These are phyloP conservation scores for Carabus problematicus DNA, from an alignment of 2,888 invertebrate genomes.

Conservation along the genomic window DNA sequence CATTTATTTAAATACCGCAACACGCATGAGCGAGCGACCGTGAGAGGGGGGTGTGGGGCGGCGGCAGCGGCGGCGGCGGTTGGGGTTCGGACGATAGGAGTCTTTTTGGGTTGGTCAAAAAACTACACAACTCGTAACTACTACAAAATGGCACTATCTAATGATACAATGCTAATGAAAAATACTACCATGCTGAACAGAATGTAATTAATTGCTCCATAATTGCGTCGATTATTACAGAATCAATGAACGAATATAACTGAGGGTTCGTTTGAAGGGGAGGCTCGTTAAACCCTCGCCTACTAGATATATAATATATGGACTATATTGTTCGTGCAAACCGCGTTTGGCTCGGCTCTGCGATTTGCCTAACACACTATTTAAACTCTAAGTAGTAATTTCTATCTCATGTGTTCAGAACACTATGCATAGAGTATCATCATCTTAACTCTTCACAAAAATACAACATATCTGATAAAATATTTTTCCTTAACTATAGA, in stretches of 20 bases:
- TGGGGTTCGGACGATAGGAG: slow-evolving; percentile 45
- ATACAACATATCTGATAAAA: slow-evolving; percentile 41
- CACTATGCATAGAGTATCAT: slow-evolving; percentile 27
- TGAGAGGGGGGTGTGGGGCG: too few relatives aligned
- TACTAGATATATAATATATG: too few relatives aligned
- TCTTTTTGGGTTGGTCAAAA: slow-evolving; percentile 61
- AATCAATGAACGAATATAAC: too few relatives aligned
- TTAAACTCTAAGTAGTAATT: background rate
- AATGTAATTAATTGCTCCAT: slow-evolving; percentile 47
- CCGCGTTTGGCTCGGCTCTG: too few relatives aligned
- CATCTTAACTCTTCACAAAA: slow-evolving; percentile 34
- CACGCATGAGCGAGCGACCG: too few relatives aligned
- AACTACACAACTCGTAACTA: slow-evolving; percentile 58
- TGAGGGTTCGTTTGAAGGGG: too few relatives aligned
- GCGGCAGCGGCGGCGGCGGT: too few relatives aligned
- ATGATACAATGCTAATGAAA: slow-evolving; percentile 56
- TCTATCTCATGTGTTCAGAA: slow-evolving; percentile 4
- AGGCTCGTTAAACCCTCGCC: too few relatives aligned
- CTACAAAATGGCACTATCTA: slow-evolving; percentile 59
- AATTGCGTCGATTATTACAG: background rate
- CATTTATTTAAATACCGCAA: too few relatives aligned
- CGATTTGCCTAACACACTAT: slow-evolving; percentile 3
- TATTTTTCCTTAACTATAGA: slow-evolving; percentile 42
- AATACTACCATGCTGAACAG: slow-evolving; percentile 57
- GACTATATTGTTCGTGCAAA: too few relatives aligned